These are phyloP conservation scores for Battus philenor DNA, from an alignment of 1,140 invertebrate genomes.

Conservation along the genomic window DNA sequence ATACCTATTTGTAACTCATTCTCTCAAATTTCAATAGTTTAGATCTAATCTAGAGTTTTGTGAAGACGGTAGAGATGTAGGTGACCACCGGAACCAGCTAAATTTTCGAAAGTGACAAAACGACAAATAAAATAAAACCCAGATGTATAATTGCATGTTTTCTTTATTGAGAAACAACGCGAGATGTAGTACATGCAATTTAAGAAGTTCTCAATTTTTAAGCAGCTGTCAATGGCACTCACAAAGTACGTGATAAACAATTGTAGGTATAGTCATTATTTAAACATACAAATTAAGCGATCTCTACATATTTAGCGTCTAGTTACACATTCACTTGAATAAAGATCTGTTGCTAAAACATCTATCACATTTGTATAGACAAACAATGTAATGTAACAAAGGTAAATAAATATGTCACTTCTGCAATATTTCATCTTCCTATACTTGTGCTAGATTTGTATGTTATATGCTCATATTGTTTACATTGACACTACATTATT, in stretches of 20 bases:
- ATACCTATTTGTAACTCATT: too few species aligned
- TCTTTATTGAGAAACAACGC: conserved; percentile 12
- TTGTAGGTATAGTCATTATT: neutral
- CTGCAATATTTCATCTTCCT: neutral
- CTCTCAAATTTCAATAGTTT: too few species aligned
- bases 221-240: conserved; percentile 2
- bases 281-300: neutral
- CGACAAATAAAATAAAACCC: conserved; percentile 7
- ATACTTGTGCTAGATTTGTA: too few species aligned
- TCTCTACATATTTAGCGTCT: neutral
- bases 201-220: neutral
- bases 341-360: too few species aligned
- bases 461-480: neutral
- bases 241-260: neutral
- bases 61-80: too few species aligned
- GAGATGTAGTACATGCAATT: conserved; percentile 7
- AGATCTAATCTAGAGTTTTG: too few species aligned
- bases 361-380: neutral
- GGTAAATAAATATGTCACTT: neutral
- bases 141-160: conserved; percentile 7
- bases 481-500: neutral
- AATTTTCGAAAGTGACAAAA: too few species aligned
- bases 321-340: too few species aligned
- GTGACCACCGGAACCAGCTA: too few species aligned
- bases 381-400: neutral